Evolutionary conservation across 2,888 invertebrate species (phyloP), one percentile per base, ranked within the genome.

Genomic region (Trichopria drosophilae): DNA sequence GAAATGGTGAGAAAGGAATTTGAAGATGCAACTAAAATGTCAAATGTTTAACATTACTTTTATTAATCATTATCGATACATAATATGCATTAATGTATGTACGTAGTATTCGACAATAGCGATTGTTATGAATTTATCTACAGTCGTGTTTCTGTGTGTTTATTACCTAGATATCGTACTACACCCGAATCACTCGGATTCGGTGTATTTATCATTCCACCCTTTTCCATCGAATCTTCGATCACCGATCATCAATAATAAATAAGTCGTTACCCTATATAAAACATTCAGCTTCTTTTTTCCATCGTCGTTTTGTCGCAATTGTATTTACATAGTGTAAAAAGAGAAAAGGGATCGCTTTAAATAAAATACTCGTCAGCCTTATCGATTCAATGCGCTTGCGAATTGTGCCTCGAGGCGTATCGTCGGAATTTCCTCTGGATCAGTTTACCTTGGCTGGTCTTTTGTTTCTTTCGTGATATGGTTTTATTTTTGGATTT

Each of bases 81-180:
- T 69, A 71, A 68, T 69, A 68, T 65, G 69, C 64, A 68, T 63
- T 66, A 64, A 67, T 68, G 67, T 64, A 68, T 62, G 58, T 59
- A 60, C 58, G 57, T 60, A 62, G 65, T 70, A 72, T 62, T 69
- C 66, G 70, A 71, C 70, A 70, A 67, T 73, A 69, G 69, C 71
- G 65, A 70, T 71, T 68, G 66, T 71, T 71, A 73, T 64, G 65
- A 70, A 68, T 71, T n/a, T 73, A 73, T 73, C 73, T 73, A 73
- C 73, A 73, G 61, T 69, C 65, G 63, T 69, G 64, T 65, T 64
- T 62, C 62, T 60, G 60, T 61, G 57, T 62, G 45, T 63, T 52
- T 47, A 52, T 26, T 23, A 37, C 23, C 12, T 23, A 39, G 35
- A 23, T 42, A n/a, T 46, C 15, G 16, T 26, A 20, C 10, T 31